Evolutionary conservation across 2,888 invertebrate genomes (phyloP).

Genomic region (Leptogaster cylindrica): DNA sequence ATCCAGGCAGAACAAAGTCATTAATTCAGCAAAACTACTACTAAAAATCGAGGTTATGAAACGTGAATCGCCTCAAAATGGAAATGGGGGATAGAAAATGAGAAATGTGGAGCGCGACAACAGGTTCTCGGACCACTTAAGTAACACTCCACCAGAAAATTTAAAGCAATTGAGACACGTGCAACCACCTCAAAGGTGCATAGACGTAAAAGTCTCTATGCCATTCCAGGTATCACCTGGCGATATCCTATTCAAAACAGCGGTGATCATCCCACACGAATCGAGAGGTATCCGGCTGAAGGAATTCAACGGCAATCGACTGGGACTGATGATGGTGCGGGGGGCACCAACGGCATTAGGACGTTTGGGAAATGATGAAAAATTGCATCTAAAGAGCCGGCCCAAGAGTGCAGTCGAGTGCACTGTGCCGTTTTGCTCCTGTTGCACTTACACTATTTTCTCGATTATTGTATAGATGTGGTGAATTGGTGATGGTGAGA

Average conservation of each 20-base stretch:
- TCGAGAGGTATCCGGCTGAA: background rate
- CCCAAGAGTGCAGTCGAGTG: slow-evolving; percentile 4
- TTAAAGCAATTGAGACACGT: slow-evolving; percentile 27
- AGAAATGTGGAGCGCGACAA: slow-evolving; percentile 10
- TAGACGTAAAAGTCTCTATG: background rate
- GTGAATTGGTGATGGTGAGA: background rate
- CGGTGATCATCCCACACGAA: slow-evolving; percentile 40
- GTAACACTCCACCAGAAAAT: slow-evolving; percentile 32
- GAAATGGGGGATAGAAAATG: no score
- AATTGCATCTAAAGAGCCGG: slow-evolving; percentile 18
- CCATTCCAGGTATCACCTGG: slow-evolving; percentile 15
- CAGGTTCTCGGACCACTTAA: slow-evolving; percentile 20
- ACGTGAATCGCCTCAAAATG: slow-evolving; percentile 10
- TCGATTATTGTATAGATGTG: slow-evolving; percentile 9
- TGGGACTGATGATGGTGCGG: background rate
- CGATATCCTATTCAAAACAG: slow-evolving; percentile 29
- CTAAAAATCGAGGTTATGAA: slow-evolving; percentile 27
- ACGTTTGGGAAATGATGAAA: slow-evolving; percentile 27
- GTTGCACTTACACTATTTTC: background rate
- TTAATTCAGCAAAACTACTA: slow-evolving; percentile 6
- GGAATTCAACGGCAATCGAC: slow-evolving; percentile 19
- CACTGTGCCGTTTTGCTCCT: background rate
- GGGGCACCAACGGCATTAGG: background rate
- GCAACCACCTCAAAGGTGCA: slow-evolving; percentile 26
- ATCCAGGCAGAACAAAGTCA: slow-evolving; percentile 2